Evolutionary conservation across 2,113 vertebrate species (phyloP).

Genomic region (Emberiza fucata): DNA sequence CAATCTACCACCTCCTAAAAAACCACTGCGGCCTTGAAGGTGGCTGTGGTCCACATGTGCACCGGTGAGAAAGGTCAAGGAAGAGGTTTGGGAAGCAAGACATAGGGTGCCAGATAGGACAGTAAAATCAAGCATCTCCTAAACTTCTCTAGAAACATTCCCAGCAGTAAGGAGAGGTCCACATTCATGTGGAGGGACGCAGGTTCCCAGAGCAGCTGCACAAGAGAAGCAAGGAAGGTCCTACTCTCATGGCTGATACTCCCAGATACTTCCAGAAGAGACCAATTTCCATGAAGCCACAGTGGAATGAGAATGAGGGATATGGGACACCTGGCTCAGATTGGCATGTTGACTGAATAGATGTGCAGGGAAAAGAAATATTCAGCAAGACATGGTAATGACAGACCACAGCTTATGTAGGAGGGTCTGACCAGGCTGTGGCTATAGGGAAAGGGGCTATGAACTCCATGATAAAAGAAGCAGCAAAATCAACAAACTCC

Average conservation of each 20-base stretch:
- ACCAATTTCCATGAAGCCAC: neutral
- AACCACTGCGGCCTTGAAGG: accelerated
- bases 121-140: neutral
- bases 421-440: neutral
- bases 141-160: neutral
- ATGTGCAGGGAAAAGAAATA: neutral
- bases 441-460: neutral
- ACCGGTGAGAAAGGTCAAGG: neutral
- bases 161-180: neutral
- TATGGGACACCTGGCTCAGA: neutral
- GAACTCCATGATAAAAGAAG: neutral
- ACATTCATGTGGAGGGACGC: neutral
- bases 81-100: neutral
- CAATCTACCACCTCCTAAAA: neutral
- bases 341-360: neutral
- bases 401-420: neutral
- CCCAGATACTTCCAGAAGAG: neutral
- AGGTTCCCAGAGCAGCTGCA: neutral
- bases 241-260: neutral
- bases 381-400: neutral
- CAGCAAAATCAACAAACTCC: neutral
- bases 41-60: neutral
- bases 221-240: neutral
- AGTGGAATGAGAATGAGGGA: neutral
- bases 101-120: neutral